Evolutionary conservation across 2,113 vertebrate species (phyloP), one percentile per base, ranked within the genome.

Genomic region (Electrona antarctica): DNA sequence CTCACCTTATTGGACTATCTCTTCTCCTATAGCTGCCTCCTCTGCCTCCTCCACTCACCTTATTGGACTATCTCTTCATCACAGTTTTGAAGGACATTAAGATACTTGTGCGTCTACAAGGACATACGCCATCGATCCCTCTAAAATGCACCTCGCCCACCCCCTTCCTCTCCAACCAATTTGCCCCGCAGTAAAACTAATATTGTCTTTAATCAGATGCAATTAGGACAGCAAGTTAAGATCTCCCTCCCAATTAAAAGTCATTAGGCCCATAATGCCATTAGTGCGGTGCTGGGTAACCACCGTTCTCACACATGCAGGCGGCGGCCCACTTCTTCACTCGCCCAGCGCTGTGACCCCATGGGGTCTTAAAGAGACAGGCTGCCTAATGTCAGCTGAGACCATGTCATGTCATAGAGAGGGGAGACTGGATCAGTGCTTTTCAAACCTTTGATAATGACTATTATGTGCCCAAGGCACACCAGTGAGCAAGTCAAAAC

Each of bases 131-230:
- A 90, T 89, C 59, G 90, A 90, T 88, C 81, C 87, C 71, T 73
- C 72, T 72, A 76, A 88, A 85, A 69, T 45, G 21, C 50, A 73
- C 11, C 60, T 67, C 67, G 54, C 70, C 82, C 74, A 71, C 73
- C 80, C 33, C 2, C 21, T 21, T 21, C 21, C 71, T 78, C 86
- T 87, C 81, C 67, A 68, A 80, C 80, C 92, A 92, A 92, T 92
- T 93, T 91, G 85, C 88, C 80, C 3, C 73, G 85, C 84, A 90
- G 88, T 91, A 92, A 93, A 93, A 91, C 91, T 90, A 93, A 93
- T 93, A 93, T 92, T 91, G 91, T 93, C 91, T 92, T 93, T 93
- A 93, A 94, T 94, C 92, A 93, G 92, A 93, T 92, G 87, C 92
- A 94, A 93, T 93, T 93, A 94, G 87, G 81, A 71, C 85, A 74